A percentile compares a stretch with the other conserved stretches of the same genome.
Conservation (phyloP, 2,888 invertebrate species). For the Caenorhabditis macrosperma region DNA sequence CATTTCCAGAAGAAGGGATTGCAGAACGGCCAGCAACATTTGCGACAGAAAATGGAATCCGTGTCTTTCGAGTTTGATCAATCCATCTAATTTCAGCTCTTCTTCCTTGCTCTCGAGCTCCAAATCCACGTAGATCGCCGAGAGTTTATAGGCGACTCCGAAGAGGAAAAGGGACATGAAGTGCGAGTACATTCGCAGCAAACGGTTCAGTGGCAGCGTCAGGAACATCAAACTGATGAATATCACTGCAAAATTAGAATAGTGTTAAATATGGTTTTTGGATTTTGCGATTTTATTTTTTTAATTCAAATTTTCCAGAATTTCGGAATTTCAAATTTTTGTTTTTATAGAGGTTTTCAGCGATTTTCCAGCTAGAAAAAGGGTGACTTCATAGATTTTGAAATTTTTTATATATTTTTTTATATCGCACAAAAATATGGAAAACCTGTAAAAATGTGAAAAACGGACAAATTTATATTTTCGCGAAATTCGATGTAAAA, state of each 20-base stretch:
- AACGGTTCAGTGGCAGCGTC: constrained; percentile 82
- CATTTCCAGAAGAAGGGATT: constrained; percentile 81
- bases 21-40: constrained; percentile 65
- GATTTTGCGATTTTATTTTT: too few species aligned
- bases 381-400: too few species aligned
- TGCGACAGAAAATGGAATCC: constrained; percentile 75
- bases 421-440: too few species aligned
- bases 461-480: too few species aligned
- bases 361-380: too few species aligned
- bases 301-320: too few species aligned
- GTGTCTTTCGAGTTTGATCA: constrained; percentile 77
- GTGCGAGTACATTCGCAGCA: constrained; percentile 83
- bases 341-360: too few species aligned
- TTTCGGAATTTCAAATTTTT: too few species aligned
- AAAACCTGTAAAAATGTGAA: too few species aligned
- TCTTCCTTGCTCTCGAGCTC: constrained; percentile 73
- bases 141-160: constrained; percentile 81
- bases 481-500: too few species aligned
- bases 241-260: constrained; percentile 80
- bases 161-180: constrained; percentile 81
- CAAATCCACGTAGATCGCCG: constrained; percentile 81
- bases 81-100: constrained; percentile 75
- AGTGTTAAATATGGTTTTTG: too few species aligned
- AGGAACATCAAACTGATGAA: constrained; percentile 82
- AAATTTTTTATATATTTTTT: too few species aligned